Base-by-base conservation (phyloP, 2,797 vertebrate genomes). In the Takifugu ocellatus region DNA sequence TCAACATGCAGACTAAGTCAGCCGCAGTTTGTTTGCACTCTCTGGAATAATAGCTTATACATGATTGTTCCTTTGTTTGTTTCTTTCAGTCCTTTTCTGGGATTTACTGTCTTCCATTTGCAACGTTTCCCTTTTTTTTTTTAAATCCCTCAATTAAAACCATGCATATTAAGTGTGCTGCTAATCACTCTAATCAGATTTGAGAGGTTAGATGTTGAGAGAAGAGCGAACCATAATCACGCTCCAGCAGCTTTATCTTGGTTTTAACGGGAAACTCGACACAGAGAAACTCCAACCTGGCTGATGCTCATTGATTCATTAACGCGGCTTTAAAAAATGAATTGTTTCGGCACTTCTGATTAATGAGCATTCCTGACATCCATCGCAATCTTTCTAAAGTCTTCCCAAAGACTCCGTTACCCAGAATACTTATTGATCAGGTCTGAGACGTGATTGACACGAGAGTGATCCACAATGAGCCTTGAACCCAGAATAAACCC, bases 401-500 rank as follows among this genome's bases (percentile, higher is more conserved):
- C 42, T 42, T 29, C 29, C 26, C 36, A 66, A 49, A 70, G 27
- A 36, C 39, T 17, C 26, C 33, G 59, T 49, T 56, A 31, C 48
- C 46, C 59, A 6, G 48, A 64, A 45, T 57, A n/a, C 54, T 36
- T 69, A 67, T 66, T 72, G 61, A 75, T 77, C 46, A 46, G 46
- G 36, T 61, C 49, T 54, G 24, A 26, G 15, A 50, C 54, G 56
- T 26, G 59, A 53, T 65, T 47, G 62, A 50, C 55, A 57, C 61
- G 45, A 15, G 49, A 61, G 51, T 55, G 29, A 43, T 26, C 45
- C 43, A 33, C n/a, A 7, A 16, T 44, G 29, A 16, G 55, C 26
- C 48, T 0, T 44, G 49, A 65, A 63, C 17, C 25, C 26, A 17
- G 43, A 44, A 48, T 45, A 48, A 61, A 33, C 27, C 29, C n/a